Conservation (phyloP, 2,113 vertebrate genomes). For the Sitta europaea region DNA sequence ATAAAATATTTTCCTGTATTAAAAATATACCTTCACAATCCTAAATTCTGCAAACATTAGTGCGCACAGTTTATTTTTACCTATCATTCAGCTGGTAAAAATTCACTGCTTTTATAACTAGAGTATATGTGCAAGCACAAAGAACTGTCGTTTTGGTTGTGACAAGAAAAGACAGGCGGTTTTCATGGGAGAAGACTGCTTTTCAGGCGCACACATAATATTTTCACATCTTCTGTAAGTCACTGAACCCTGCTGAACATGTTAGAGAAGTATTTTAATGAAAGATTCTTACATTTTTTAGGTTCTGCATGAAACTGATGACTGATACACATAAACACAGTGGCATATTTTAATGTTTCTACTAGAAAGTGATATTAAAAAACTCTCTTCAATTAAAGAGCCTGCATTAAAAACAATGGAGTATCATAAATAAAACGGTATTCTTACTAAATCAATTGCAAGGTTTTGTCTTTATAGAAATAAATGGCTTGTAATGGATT, state of each 20-base stretch:
- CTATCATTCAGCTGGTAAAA: background rate
- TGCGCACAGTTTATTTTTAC: background rate
- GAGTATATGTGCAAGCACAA: background rate
- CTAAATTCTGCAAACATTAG: background rate
- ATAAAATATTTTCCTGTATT: background rate
- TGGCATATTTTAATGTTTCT: background rate
- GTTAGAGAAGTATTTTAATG: background rate
- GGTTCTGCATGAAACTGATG: background rate
- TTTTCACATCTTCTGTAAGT: background rate
- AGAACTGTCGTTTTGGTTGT: background rate
- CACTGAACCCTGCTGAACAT: background rate
- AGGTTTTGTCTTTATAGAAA: background rate
- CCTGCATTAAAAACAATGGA: background rate
- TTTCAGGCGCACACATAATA: fast-evolving
- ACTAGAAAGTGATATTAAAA: background rate
- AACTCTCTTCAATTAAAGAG: fast-evolving
- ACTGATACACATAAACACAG: background rate
- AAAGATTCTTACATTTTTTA: background rate
- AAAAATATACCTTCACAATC: background rate
- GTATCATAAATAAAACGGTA: background rate
- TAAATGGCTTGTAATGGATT: background rate
- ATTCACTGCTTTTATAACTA: background rate
- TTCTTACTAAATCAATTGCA: background rate
- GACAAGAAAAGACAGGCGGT: background rate
- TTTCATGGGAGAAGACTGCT: background rate